Conservation (phyloP, 2,797 vertebrate genomes). For the Clarias fuscus region DNA sequence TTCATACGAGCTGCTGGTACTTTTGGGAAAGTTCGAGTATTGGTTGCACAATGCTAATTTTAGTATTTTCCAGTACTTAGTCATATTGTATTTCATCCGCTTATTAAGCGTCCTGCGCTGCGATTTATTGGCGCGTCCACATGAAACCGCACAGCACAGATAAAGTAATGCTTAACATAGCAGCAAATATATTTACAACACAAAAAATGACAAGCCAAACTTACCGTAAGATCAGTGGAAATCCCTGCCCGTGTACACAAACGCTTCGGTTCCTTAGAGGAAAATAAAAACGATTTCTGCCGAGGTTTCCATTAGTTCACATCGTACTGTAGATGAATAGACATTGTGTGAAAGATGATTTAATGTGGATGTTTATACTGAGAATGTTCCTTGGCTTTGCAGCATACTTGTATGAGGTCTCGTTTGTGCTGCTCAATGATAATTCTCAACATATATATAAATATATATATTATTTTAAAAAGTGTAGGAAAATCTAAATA, state of each 20-base stretch:
- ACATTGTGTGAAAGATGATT: background rate
- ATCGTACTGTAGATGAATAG: no score
- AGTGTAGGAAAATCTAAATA: background rate
- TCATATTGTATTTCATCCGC: background rate
- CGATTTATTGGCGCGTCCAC: background rate
- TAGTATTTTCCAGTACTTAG: slow-evolving; percentile 1
- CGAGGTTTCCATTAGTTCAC: background rate
- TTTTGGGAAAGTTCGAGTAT: background rate
- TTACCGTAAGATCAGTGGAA: background rate
- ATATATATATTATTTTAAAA: background rate
- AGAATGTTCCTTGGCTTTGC: background rate
- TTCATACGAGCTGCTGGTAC: background rate
- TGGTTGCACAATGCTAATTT: slow-evolving; percentile 17
- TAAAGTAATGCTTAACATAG: background rate
- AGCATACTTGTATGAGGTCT: background rate
- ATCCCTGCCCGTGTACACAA: background rate
- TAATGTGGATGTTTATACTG: background rate
- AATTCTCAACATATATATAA: no score
- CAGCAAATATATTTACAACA: background rate
- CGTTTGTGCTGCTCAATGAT: background rate
- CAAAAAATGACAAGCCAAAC: background rate
- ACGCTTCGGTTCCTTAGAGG: background rate
- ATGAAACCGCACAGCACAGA: background rate
- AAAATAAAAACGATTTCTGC: background rate
- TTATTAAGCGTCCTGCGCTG: background rate